Base-by-base conservation (phyloP, 64 coral and sea anemone species). In the Hydrozoanthus tunicans region DNA sequence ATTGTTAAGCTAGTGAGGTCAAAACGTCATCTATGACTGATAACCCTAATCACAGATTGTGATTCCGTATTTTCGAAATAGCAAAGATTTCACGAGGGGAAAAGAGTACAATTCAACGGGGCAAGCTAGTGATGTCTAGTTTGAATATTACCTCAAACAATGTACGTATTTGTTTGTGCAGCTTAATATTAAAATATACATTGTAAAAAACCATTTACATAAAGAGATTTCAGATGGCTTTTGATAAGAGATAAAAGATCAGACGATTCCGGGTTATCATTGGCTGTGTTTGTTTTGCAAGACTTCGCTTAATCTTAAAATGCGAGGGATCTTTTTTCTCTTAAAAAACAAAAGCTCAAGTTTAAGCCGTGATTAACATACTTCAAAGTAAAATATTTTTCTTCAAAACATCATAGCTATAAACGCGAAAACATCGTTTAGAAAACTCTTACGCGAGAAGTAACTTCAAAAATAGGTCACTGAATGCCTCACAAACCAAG, bases 11-110 rank as follows among this genome's bases (percentile, higher is more conserved):
- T 6, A 6, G 68, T 9, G 10, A 88, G 84, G 84, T 88, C 84
- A 88, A 88, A 88, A 88, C 43, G 84, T 88, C 68, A 88, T 59
- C 23, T 73, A 73, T 58, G 12, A 24, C 24, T 59, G 56, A 86
- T 85, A 56, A 88, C 84, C 59, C 13, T 43, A 56, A 14, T 11
- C 54, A 58, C 66, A 62, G 10, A 14, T 88, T 59, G 5, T 74
- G 81, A 3, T 23, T 59, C 20, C n/a, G 59, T 6, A 56, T 56
- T 83, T 64, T 53, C 15, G 59, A 25, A 20, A 88, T 74, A 9
- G 6, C 13, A 11, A 12, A 59, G 1, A 58, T 88, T 88, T 13
- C 51, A 43, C 0, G n/a, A 26, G 8, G 0, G 51, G 5, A 15
- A 73, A 86, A 59, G 32, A 43, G 32, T 43, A 43, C 32, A 43